These are phyloP conservation scores for Margaritifera margaritifera DNA, from an alignment of 2,888 invertebrate genomes.

Conservation along the genomic window DNA sequence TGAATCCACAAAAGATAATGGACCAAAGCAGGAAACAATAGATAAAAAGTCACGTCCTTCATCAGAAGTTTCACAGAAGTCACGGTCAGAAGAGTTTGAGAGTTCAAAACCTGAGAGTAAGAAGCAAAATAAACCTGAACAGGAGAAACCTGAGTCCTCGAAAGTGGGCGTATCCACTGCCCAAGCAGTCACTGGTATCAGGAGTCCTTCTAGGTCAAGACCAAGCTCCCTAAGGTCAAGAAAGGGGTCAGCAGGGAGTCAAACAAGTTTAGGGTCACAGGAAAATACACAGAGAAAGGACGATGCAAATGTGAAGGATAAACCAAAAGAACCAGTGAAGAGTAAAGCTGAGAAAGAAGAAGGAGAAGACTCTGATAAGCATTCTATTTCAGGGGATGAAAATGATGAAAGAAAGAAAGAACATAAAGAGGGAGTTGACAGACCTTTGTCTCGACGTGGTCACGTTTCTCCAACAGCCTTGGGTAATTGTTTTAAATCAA, in stretches of 20 bases:
- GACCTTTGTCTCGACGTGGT: slow-evolving; percentile 47
- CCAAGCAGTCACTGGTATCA: too few relatives aligned
- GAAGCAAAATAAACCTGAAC: slow-evolving; percentile 1
- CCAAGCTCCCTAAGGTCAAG: slow-evolving; percentile 16
- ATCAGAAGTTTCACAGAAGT: slow-evolving; percentile 12
- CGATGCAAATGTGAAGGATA: slow-evolving; percentile 11
- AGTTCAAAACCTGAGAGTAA: neutral
- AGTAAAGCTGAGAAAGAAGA: slow-evolving; percentile 1
- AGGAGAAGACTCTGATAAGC: neutral
- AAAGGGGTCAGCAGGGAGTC: slow-evolving; percentile 17
- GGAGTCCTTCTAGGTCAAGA: slow-evolving; percentile 9
- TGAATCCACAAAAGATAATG: too few relatives aligned
- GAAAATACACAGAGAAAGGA: slow-evolving; percentile 18
- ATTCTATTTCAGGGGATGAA: slow-evolving; percentile 4
- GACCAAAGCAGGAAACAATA: too few relatives aligned
- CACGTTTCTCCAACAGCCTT: slow-evolving; percentile 19
- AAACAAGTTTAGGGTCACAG: slow-evolving; percentile 11
- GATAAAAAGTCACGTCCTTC: slow-evolving; percentile 2
- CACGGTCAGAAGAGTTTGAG: slow-evolving; percentile 2
- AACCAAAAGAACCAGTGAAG: neutral
- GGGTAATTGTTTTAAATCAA: slow-evolving; percentile 8
- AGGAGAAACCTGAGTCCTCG: neutral
- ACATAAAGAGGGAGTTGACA: slow-evolving; percentile 42
- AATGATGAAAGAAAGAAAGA: slow-evolving; percentile 3
- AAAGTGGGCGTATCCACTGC: too few relatives aligned